Base-by-base conservation (phyloP, 2,113 vertebrate species). In the Fulica atra region DNA sequence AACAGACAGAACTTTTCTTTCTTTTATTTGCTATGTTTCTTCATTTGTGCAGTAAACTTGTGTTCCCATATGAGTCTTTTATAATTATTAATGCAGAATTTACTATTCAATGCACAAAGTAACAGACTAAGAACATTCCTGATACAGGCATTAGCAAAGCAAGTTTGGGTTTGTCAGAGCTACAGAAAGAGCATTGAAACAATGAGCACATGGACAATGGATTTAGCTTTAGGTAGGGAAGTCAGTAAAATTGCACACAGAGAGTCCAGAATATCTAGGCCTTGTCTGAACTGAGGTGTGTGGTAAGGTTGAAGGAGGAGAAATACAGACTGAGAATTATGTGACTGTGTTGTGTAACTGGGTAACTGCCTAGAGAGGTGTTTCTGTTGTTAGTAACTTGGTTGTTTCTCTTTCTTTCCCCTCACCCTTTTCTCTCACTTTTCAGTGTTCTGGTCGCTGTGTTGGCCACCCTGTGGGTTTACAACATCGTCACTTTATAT, bases 391-490 rank as follows among this genome's bases (percentile, higher is more conserved):
- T 76, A 28, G 7, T 85, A 36, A 66, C 13, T 20, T 68, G 20
- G 2, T 33, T 31, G 14, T 36, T 56, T 94, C 18, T 95, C 94
- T 72, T 96, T 90, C 40, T 54, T 86, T 86, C 29, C 33, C 51
- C 46, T 73, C 18, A 17, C 51, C 48, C 35, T 81, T 73, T 73
- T 40, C 48, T 86, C 46, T 71, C 56, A 5, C 35, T 53, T 89
- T 88, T 10, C 94, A 99, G 99, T 99, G 99, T 92, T 97, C 98
- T 14, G 98, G 98, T 65, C 98, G 38, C 63, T 99, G 99, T 95
- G 51, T 81, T 20, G 97, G 97, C 19, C 97, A 5, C 7, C 60
- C 96, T 25, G 21, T 93, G 76, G 98, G 96, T 21, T 92, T 95
- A 11, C 99, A 99, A 97, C 98, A 88, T 93, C 97, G 20, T 23